Conservation (phyloP, 53 echinoderm and acorn worm genomes). For the Stichopus horrens region DNA sequence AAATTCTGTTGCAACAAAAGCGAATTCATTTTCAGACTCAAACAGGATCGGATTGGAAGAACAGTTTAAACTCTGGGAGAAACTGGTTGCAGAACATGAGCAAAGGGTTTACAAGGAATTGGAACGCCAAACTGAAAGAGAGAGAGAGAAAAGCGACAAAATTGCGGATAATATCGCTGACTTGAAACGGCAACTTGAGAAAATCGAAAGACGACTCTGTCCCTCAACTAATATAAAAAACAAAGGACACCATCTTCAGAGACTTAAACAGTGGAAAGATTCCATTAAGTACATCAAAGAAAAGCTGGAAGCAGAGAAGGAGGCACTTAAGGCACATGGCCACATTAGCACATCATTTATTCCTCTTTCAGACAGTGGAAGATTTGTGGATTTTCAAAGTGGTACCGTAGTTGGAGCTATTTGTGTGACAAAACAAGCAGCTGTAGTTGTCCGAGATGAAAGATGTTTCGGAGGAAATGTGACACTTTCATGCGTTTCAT, state of each 20-base stretch:
- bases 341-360: background rate
- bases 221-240: background rate
- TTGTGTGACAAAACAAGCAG: background rate
- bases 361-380: background rate
- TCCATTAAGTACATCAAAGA: background rate
- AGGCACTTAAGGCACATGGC: background rate
- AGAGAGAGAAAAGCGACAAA: background rate
- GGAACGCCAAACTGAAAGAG: background rate
- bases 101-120: background rate
- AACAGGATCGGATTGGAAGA: background rate
- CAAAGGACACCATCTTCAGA: background rate
- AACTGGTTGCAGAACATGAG: background rate
- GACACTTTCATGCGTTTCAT: background rate
- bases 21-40: background rate
- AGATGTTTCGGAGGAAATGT: background rate
- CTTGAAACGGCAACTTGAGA: background rate
- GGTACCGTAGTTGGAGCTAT: constrained; percentile 31
- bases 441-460: constrained; percentile 16
- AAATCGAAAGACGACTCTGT: background rate
- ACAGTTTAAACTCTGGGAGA: background rate
- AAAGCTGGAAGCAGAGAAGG: background rate
- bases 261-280: background rate
- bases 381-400: constrained; percentile 17
- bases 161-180: background rate
- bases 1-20: background rate